Evolutionary conservation across 2,888 invertebrate genomes (phyloP).

Genomic region (Mellilla xanthometata): DNA sequence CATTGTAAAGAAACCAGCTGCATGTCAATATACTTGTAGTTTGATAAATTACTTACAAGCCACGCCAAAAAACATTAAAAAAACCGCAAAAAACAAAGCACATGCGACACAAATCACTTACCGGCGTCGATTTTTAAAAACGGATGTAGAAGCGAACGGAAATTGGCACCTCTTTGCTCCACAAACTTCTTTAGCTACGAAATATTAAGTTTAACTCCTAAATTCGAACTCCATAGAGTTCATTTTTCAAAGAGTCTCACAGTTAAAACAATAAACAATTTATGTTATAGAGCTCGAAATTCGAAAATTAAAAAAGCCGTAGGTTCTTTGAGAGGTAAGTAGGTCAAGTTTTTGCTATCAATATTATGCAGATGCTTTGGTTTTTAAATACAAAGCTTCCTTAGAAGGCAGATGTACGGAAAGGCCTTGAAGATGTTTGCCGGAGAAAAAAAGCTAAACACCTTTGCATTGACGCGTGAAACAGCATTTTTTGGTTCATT

Average conservation of each 20-base stretch:
- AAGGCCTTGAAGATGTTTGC: slow-evolving; percentile 71
- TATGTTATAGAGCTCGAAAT: slow-evolving; percentile 22
- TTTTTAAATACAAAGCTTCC: slow-evolving; percentile 60
- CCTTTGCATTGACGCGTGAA: slow-evolving; percentile 61
- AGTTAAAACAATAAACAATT: slow-evolving; percentile 11
- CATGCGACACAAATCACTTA: slow-evolving; percentile 72
- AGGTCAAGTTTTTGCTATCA: slow-evolving; percentile 80
- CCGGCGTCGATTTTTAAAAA: slow-evolving; percentile 75
- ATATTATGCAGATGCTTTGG: slow-evolving; percentile 77
- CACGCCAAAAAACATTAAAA: slow-evolving; percentile 61
- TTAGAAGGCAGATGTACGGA: slow-evolving; percentile 70
- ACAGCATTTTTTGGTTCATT: slow-evolving; percentile 45
- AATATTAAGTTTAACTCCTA: slow-evolving; percentile 25
- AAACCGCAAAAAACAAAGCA: slow-evolving; percentile 65
- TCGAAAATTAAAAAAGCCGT: slow-evolving; percentile 32
- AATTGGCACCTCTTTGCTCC: slow-evolving; percentile 76
- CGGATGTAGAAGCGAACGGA: slow-evolving; percentile 76
- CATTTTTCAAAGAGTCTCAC: slow-evolving; percentile 20
- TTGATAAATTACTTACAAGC: slow-evolving; percentile 63
- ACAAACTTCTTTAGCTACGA: slow-evolving; percentile 26
- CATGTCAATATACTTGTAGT: slow-evolving; percentile 54
- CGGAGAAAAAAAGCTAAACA: slow-evolving; percentile 61
- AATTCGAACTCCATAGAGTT: slow-evolving; percentile 27
- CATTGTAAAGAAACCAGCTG: slow-evolving; percentile 53
- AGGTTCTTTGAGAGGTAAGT: slow-evolving; percentile 34